Conservation (phyloP, 2,797 vertebrate genomes). For the Microtus agrestis region DNA sequence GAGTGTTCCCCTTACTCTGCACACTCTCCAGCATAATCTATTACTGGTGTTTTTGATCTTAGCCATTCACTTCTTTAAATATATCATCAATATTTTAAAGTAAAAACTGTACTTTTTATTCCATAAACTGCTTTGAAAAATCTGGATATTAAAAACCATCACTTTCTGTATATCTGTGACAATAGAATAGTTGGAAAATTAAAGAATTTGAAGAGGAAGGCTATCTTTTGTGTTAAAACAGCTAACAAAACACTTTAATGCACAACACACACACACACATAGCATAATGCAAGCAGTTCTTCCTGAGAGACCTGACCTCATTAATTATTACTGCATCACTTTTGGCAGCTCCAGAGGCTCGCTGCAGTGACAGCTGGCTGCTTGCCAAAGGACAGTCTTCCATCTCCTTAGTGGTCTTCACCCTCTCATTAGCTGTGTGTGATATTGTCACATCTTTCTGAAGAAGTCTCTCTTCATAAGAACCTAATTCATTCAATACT, state of each 20-base stretch:
- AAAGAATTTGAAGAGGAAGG: slow-evolving; percentile 63
- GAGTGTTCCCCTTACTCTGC: too few species aligned
- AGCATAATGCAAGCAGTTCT: slow-evolving; percentile 77
- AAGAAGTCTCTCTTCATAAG: slow-evolving; percentile 60
- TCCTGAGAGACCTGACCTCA: slow-evolving; percentile 70
- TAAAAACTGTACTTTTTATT: neutral
- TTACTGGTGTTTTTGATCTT: too few species aligned
- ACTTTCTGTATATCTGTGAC: slow-evolving; percentile 47
- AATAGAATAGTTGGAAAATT: slow-evolving; percentile 67
- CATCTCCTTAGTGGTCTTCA: slow-evolving; percentile 80
- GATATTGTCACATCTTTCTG: slow-evolving; percentile 84
- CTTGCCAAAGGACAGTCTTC: slow-evolving; percentile 80
- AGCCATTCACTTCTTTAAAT: neutral
- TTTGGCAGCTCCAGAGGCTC: slow-evolving; percentile 72
- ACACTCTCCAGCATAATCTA: too few species aligned
- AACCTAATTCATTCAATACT: slow-evolving; percentile 83
- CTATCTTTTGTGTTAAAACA: slow-evolving; percentile 69
- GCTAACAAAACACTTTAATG: slow-evolving; percentile 70
- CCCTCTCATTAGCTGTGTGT: slow-evolving; percentile 83
- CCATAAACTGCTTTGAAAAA: slow-evolving; percentile 69
- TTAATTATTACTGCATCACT: slow-evolving; percentile 79
- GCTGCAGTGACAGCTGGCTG: slow-evolving; percentile 66
- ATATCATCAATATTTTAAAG: neutral
- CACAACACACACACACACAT: neutral
- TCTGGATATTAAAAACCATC: slow-evolving; percentile 65